These are phyloP conservation scores for Aphidius colemani DNA, from an alignment of 2,888 invertebrate species.

Conservation along the genomic window DNA sequence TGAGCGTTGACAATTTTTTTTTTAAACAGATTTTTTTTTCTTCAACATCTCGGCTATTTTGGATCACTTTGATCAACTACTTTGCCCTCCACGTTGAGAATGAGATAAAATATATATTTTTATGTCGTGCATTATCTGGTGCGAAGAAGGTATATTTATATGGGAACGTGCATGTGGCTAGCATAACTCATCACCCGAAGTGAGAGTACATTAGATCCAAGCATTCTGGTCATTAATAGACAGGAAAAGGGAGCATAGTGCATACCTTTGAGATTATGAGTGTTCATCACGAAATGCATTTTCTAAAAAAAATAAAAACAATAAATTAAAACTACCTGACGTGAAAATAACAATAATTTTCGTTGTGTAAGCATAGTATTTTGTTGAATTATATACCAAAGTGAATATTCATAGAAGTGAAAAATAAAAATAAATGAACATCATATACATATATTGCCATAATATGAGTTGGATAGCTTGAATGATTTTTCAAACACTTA, in stretches of 20 bases:
- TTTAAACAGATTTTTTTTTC: background rate
- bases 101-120: background rate
- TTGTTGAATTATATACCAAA: background rate
- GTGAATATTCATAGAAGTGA: too few species aligned
- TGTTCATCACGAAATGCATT: conserved; percentile 31
- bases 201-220: conserved; percentile 36
- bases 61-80: too few species aligned
- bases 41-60: background rate
- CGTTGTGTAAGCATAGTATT: background rate
- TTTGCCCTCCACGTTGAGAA: background rate
- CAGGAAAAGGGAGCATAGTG: conserved; percentile 10
- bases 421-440: background rate
- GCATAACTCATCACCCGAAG: conserved; percentile 50
- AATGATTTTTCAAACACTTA: conserved; percentile 52
- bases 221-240: conserved; percentile 13
- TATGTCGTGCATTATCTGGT: conserved; percentile 41
- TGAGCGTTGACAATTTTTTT: too few species aligned
- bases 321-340: background rate
- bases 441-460: conserved; percentile 14
- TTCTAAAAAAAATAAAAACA: background rate
- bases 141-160: conserved; percentile 50
- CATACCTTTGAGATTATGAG: conserved; percentile 23
- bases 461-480: conserved; percentile 35
- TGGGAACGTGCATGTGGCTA: conserved; percentile 56
- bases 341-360: background rate